A percentile compares a stretch with the other conserved stretches of the same genome.
Evolutionary conservation across 1,140 invertebrate species (phyloP).

Genomic region (Sminthurinus signatus): DNA sequence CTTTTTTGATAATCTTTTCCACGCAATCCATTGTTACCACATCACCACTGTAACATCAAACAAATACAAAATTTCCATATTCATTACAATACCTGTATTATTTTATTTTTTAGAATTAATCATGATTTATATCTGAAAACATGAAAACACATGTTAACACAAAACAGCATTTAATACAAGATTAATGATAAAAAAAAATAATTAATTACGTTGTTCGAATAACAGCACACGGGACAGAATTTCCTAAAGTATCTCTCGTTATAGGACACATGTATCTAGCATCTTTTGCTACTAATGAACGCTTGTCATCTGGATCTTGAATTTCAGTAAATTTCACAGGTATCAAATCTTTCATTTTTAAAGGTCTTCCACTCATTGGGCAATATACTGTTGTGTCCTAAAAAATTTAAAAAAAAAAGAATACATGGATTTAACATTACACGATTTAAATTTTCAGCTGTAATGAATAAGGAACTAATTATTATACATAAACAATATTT

Average conservation of each 20-base stretch:
- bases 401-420: no score
- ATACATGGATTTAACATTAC: no score
- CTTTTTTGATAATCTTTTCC: conserved; percentile 93
- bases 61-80: conserved; percentile 3
- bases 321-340: conserved; percentile 88
- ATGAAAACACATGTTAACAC: background rate
- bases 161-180: no score
- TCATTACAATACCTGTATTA: background rate
- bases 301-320: conserved; percentile 70
- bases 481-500: background rate
- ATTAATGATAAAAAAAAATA: background rate
- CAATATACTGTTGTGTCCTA: conserved; percentile 82
- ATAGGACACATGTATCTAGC: conserved; percentile 96
- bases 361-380: conserved; percentile 81
- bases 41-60: conserved; percentile 64
- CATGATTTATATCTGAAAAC: no score
- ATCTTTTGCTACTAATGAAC: conserved; percentile 71
- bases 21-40: conserved; percentile 95
- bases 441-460: no score
- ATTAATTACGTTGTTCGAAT: conserved; percentile 75
- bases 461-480: no score
- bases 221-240: conserved; percentile 88
- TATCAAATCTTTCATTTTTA: conserved; percentile 90
- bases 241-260: conserved; percentile 90
- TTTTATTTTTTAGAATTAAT: no score